Conservation (phyloP, 2,113 vertebrate species). For the Cololabis saira region DNA sequence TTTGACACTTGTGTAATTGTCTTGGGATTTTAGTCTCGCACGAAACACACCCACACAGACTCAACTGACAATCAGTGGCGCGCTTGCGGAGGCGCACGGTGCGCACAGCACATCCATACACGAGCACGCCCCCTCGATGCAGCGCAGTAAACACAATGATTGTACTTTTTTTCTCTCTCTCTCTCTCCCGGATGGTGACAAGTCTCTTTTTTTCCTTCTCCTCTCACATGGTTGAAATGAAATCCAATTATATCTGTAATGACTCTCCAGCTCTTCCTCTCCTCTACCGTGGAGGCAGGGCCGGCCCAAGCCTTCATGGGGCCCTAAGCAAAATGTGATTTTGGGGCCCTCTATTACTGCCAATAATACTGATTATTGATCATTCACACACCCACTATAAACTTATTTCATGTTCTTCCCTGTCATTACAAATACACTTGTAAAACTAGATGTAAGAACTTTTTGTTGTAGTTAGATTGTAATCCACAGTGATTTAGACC, state of each 20-base stretch:
- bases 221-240: slow-evolving; percentile 75
- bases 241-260: slow-evolving; percentile 78
- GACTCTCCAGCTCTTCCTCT: slow-evolving; percentile 70
- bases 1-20: slow-evolving; percentile 47
- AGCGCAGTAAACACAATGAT: slow-evolving; percentile 57
- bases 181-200: slow-evolving; percentile 66
- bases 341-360: too few species aligned
- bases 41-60: slow-evolving; percentile 25
- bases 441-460: too few species aligned
- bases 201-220: slow-evolving; percentile 46
- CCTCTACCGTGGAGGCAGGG: too few species aligned
- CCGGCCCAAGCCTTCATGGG: too few species aligned
- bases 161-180: slow-evolving; percentile 63
- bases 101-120: slow-evolving; percentile 26
- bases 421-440: too few species aligned
- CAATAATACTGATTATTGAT: too few species aligned
- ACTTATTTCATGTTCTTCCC: too few species aligned
- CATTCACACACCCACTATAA: too few species aligned
- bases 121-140: slow-evolving; percentile 27
- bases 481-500: too few species aligned
- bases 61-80: slow-evolving; percentile 10
- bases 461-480: too few species aligned
- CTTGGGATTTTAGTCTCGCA: slow-evolving; percentile 45
- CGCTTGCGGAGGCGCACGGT: not conserved
- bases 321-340: too few species aligned